A percentile compares a stretch with the other conserved stretches of the same genome.
Conservation (phyloP, 23 tunicate species). For the Clavelina lepadiformis region DNA sequence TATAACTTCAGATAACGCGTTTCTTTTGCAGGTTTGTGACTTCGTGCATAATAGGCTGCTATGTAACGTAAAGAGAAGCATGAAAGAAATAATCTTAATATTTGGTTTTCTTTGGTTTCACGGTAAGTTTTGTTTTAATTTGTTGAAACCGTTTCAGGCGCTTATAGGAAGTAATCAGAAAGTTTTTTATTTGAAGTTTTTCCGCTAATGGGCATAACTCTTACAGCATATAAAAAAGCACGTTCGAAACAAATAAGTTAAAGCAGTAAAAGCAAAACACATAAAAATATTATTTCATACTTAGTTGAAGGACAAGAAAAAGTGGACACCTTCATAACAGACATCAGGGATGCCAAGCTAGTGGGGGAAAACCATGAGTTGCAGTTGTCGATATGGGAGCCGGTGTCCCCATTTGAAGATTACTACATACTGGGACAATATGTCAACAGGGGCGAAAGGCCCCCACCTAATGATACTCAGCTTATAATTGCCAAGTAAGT, state of each 20-base stretch:
- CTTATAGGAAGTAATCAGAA: too few relatives aligned
- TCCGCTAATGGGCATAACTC: too few relatives aligned
- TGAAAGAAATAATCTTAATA: too few relatives aligned
- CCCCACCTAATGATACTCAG: neutral
- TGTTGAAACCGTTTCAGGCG: too few relatives aligned
- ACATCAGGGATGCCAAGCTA: neutral
- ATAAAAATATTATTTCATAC: neutral
- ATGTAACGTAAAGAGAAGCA: too few relatives aligned
- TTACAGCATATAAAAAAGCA: slow-evolving; percentile 2
- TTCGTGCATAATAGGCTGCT: too few relatives aligned
- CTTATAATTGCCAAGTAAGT: slow-evolving; percentile 17
- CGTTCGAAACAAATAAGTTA: neutral
- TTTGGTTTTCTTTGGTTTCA: too few relatives aligned
- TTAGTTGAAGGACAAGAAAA: neutral
- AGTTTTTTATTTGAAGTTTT: too few relatives aligned
- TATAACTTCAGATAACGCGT: too few relatives aligned
- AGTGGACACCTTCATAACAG: neutral
- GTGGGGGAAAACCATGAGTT: neutral
- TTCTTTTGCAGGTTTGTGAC: too few relatives aligned
- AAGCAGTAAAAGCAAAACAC: neutral
- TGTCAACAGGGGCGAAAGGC: neutral
- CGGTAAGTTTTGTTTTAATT: too few relatives aligned
- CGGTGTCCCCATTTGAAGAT: slow-evolving; percentile 16
- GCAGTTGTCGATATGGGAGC: slow-evolving; percentile 21
- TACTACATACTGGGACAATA: slow-evolving; percentile 16